phyloP scores from a whole-genome alignment of 2,113 vertebrate species.

The Sapajus apella region DNA sequence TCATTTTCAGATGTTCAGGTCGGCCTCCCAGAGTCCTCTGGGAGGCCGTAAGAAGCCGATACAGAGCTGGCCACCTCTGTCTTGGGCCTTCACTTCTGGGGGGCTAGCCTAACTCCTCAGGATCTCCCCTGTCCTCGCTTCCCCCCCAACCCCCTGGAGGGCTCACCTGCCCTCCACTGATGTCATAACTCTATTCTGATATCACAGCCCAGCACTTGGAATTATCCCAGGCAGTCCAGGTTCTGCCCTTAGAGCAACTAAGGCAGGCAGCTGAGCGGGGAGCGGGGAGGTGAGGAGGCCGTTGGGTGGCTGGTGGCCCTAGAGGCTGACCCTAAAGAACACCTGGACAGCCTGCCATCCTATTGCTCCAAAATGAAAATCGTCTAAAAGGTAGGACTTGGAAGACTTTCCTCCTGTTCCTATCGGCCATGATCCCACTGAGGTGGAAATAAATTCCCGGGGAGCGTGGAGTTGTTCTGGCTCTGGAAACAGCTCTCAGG shows the following conservation, averaged over 20 bases:
- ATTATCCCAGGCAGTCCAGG: not conserved
- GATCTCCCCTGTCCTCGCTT: not conserved
- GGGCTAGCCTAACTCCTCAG: not conserved
- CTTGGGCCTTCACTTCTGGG: not conserved
- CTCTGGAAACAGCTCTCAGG: not conserved
- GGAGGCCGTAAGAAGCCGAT: not conserved
- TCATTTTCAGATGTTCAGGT: not conserved
- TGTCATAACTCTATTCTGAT: slow-evolving; percentile 67
- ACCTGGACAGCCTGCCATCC: slow-evolving; percentile 24
- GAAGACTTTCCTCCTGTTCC: not conserved
- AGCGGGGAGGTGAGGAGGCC: not conserved
- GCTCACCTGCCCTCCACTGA: not conserved
- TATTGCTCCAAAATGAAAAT: slow-evolving; percentile 8
- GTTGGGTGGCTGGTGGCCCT: slow-evolving; percentile 10
- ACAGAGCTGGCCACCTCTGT: not conserved
- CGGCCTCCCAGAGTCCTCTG: accelerated
- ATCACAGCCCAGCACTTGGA: slow-evolving; percentile 40
- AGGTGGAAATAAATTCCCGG: not conserved
- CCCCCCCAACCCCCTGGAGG: not conserved
- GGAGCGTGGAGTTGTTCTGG: not conserved
- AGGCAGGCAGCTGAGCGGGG: not conserved
- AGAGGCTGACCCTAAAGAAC: slow-evolving; percentile 38
- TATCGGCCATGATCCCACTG: accelerated
- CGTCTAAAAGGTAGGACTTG: slow-evolving; percentile 60
- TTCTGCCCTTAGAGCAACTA: slow-evolving; percentile 24